Evolutionary conservation across 2,888 invertebrate species (phyloP).

Genomic region (Melanostoma scalare): DNA sequence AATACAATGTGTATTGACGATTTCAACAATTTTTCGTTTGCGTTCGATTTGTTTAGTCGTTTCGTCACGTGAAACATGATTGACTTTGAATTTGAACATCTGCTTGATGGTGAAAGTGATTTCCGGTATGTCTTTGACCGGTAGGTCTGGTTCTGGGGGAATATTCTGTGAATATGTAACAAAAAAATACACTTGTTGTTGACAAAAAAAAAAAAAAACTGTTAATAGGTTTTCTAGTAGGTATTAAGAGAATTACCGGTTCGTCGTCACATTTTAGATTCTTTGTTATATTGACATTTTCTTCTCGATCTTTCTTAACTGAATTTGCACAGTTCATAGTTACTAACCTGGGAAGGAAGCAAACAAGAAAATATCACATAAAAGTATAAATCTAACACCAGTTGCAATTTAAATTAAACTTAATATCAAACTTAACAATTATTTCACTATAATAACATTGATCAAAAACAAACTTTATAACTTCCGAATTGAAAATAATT

Average conservation of each 20-base stretch:
- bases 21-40: conserved; percentile 85
- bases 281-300: conserved; percentile 64
- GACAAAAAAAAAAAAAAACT: conserved; percentile 2
- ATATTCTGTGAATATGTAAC: conserved; percentile 71
- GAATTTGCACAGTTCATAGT: conserved; percentile 72
- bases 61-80: conserved; percentile 59
- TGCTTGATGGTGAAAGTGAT: conserved; percentile 74
- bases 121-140: conserved; percentile 75
- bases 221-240: background rate
- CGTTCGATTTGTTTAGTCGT: conserved; percentile 81
- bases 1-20: conserved; percentile 84
- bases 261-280: conserved; percentile 77
- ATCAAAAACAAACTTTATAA: too few species aligned
- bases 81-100: conserved; percentile 32
- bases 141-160: conserved; percentile 71
- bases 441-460: too few species aligned
- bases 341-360: conserved; percentile 68
- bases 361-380: background rate
- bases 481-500: too few species aligned
- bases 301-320: conserved; percentile 70
- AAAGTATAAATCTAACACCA: background rate
- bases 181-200: background rate
- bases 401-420: background rate
- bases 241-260: conserved; percentile 74
- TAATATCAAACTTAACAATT: background rate